A percentile compares a stretch with the other conserved stretches of the same genome.
Evolutionary conservation across 2,797 vertebrate species (phyloP).

Genomic region (Gadopsis bispinosus): DNA sequence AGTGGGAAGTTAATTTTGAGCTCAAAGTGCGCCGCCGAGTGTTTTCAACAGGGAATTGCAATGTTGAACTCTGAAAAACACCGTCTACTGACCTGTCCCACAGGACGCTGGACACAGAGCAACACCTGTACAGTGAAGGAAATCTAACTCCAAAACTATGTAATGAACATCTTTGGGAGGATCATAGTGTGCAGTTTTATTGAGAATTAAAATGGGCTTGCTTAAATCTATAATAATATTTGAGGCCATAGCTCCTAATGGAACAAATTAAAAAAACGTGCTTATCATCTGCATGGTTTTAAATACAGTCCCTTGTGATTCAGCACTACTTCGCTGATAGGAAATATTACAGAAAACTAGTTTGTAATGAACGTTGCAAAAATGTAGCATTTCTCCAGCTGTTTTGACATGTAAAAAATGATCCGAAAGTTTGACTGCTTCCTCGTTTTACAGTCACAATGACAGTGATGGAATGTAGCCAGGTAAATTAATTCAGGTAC

Average conservation of each 20-base stretch:
- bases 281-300: background rate
- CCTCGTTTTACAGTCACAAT: background rate
- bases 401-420: background rate
- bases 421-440: too few relatives aligned
- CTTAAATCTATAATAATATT: background rate
- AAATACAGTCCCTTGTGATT: background rate
- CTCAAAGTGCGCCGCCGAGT: conserved; percentile 47
- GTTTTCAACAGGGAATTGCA: conserved; percentile 32
- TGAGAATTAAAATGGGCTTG: background rate
- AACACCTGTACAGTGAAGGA: background rate
- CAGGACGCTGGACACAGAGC: background rate
- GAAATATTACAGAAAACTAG: background rate
- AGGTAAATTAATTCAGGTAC: background rate
- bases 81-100: background rate
- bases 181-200: background rate
- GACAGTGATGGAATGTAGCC: background rate
- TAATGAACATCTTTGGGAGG: background rate
- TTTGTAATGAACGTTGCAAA: too few relatives aligned
- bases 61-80: background rate
- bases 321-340: too few relatives aligned
- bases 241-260: background rate
- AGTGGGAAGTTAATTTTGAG: conserved; percentile 36
- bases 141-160: background rate
- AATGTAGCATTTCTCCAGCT: background rate
- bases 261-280: background rate